A percentile compares a stretch with the other conserved stretches of the same genome.
These are phyloP conservation scores for Scolopax rusticola DNA, from an alignment of 2,797 vertebrate genomes.

Conservation along the genomic window DNA sequence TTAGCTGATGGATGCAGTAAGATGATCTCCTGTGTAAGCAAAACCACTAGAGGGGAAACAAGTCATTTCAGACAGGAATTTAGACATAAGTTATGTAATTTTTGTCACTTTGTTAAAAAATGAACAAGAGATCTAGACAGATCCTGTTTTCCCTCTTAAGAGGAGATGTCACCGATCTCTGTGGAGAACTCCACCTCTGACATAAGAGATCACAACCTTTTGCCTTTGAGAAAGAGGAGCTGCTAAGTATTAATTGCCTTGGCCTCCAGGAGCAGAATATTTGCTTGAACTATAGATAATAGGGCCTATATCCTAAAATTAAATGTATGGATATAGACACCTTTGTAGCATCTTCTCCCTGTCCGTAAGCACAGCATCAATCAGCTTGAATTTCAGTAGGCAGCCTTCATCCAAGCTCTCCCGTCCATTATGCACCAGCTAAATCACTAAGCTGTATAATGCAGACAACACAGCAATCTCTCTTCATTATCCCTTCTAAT, in stretches of 20 bases:
- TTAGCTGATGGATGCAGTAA: background rate
- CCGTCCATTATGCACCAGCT: background rate
- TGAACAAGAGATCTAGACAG: background rate
- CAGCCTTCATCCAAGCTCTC: background rate
- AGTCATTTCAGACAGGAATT: background rate
- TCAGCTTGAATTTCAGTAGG: background rate
- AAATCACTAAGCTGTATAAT: background rate
- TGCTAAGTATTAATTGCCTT: background rate
- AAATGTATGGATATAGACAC: background rate
- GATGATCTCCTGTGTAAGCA: background rate
- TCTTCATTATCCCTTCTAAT: background rate
- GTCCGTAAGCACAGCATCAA: background rate
- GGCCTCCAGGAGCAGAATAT: background rate
- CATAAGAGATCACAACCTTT: background rate
- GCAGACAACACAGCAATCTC: background rate
- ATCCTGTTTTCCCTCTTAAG: background rate
- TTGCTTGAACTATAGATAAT: background rate
- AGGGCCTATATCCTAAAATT: background rate
- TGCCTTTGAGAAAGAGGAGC: background rate
- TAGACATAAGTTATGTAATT: background rate
- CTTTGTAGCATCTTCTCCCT: background rate
- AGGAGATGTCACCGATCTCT: rapidly evolving
- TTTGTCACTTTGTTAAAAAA: background rate
- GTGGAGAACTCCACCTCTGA: background rate
- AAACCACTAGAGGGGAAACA: background rate